Percentiles rank a stretch among this genome's conserved stretches.
Conservation (phyloP, 2,888 invertebrate species). For the Platycheirus rosarum region DNA sequence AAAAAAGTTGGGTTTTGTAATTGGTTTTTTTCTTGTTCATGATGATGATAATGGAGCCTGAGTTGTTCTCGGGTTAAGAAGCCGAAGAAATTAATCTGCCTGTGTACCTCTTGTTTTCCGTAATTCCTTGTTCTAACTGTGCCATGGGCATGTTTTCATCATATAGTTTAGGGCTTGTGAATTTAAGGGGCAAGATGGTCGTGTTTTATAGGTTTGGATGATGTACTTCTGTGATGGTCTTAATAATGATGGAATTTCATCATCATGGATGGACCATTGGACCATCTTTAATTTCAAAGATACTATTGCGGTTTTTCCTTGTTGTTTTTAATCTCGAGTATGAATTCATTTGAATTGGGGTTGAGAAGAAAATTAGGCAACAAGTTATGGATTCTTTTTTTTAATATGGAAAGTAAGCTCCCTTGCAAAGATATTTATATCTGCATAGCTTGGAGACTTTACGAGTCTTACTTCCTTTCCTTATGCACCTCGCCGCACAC, state of each 20-base stretch:
- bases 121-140: conserved; percentile 58
- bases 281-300: conserved; percentile 51
- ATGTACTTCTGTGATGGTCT: conserved; percentile 31
- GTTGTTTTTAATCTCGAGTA: conserved; percentile 34
- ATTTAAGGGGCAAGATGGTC: conserved; percentile 27
- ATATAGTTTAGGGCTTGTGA: conserved; percentile 50
- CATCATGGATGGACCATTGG: conserved; percentile 45
- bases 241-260: conserved; percentile 58
- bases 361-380: conserved; percentile 73
- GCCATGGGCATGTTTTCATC: conserved; percentile 61
- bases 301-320: conserved; percentile 36
- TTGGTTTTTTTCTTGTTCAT: conserved; percentile 50
- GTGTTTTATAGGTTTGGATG: conserved; percentile 25
- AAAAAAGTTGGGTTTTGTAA: conserved; percentile 30
- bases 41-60: conserved; percentile 15
- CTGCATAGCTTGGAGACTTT: conserved; percentile 22
- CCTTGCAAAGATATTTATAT: conserved; percentile 15
- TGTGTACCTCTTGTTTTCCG: conserved; percentile 19
- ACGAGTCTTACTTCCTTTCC: conserved; percentile 2
- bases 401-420: conserved; percentile 66
- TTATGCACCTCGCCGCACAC: not conserved
- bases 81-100: conserved; percentile 47
- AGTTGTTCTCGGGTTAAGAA: conserved; percentile 52
- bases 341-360: conserved; percentile 69
- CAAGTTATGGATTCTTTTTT: conserved; percentile 60